These are phyloP conservation scores for Stomorhina lunata DNA, from an alignment of 2,888 invertebrate species.

Conservation along the genomic window DNA sequence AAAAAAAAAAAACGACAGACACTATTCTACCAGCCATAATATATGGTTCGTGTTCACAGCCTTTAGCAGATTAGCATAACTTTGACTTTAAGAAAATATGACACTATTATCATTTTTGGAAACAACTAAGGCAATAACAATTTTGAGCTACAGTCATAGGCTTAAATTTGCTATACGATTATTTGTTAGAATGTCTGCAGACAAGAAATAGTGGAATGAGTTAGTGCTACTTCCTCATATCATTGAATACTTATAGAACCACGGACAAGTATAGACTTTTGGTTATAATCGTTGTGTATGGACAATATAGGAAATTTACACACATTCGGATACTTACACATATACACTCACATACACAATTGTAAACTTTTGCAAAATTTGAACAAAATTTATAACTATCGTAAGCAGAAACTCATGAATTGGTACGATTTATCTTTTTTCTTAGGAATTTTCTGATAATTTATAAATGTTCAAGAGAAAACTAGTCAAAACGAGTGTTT, in stretches of 20 bases:
- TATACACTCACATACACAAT: not conserved
- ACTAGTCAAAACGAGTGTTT: too few relatives aligned
- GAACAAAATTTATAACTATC: constrained; percentile 51
- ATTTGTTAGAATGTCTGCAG: not conserved
- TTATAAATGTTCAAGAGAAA: constrained; percentile 29
- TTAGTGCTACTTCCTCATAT: not conserved
- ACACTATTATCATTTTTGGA: constrained; percentile 39
- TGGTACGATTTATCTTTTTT: constrained; percentile 57
- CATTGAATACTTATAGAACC: not conserved
- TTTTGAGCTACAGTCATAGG: constrained; percentile 33
- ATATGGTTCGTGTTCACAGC: too few relatives aligned
- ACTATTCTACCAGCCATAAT: too few relatives aligned
- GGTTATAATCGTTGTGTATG: constrained; percentile 22
- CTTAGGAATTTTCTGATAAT: constrained; percentile 46
- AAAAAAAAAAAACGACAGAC: too few relatives aligned
- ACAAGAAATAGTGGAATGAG: constrained; percentile 2
- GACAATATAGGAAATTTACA: too few relatives aligned
- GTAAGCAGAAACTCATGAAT: constrained; percentile 55
- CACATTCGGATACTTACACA: too few relatives aligned
- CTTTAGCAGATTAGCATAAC: not conserved
- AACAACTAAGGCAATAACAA: constrained; percentile 51
- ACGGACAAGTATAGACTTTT: constrained; percentile 27
- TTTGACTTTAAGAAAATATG: constrained; percentile 21
- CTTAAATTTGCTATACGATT: constrained; percentile 8
- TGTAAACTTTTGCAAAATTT: not conserved